Evolutionary conservation across 2,113 vertebrate genomes (phyloP).

Genomic region (Ammodytes dubius): DNA sequence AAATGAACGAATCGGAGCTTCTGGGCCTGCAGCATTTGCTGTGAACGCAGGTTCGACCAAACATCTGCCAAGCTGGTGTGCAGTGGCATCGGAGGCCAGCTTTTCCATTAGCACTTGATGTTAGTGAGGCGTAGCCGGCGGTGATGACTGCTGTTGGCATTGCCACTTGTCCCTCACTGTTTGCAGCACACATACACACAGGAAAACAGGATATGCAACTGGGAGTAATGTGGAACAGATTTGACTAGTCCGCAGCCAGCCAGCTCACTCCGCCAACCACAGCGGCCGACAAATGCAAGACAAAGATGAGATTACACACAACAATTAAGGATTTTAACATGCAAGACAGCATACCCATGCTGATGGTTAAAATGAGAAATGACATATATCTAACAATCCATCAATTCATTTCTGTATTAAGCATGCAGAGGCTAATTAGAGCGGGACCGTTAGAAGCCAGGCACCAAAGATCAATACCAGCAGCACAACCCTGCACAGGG

Average conservation of each 20-base stretch:
- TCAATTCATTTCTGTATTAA: conserved; percentile 17
- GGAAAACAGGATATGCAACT: conserved; percentile 70
- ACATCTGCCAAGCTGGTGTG: conserved; percentile 56
- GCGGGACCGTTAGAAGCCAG: conserved; percentile 52
- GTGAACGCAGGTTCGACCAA: conserved; percentile 30
- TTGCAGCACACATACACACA: conserved; percentile 14
- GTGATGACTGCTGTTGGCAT: conserved; percentile 67
- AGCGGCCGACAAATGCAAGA: conserved; percentile 14
- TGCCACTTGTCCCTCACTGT: conserved; percentile 29
- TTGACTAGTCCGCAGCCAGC: conserved; percentile 57
- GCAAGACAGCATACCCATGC: neutral
- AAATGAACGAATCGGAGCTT: conserved; percentile 5
- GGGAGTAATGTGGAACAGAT: conserved; percentile 78
- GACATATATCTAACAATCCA: neutral
- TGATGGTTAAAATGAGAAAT: neutral
- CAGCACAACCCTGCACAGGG: conserved; percentile 35
- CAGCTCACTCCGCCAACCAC: conserved; percentile 58
- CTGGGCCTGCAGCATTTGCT: conserved; percentile 3
- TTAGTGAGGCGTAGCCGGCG: conserved; percentile 62
- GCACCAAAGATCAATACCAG: conserved; percentile 68
- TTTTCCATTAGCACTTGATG: conserved; percentile 69
- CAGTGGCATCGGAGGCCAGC: conserved; percentile 46
- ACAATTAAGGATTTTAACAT: neutral
- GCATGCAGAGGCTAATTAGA: conserved; percentile 77
- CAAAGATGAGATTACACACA: neutral